Evolutionary conservation across 2,797 vertebrate genomes (phyloP).

Genomic region (Champsocephalus esox): DNA sequence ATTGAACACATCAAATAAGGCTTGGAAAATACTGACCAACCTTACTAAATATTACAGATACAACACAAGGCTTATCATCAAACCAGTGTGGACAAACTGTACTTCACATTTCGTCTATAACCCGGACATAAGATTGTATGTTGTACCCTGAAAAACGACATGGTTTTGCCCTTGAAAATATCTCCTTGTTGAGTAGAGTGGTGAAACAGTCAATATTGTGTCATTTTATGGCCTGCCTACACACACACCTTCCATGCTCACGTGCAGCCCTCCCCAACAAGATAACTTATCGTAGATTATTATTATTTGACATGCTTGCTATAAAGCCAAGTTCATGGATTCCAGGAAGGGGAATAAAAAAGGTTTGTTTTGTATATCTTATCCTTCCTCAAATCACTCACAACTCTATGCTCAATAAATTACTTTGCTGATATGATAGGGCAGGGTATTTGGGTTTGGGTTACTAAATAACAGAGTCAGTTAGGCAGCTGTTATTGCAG

Average conservation of each 20-base stretch:
- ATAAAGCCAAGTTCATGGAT: conserved; percentile 19
- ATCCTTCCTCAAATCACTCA: conserved; percentile 48
- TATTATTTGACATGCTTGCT: conserved; percentile 39
- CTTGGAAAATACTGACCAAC: neutral
- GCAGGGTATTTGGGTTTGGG: conserved; percentile 66
- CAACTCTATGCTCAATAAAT: conserved; percentile 53
- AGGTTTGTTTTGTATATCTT: conserved; percentile 14
- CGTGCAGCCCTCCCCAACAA: conserved; percentile 7
- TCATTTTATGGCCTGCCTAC: conserved; percentile 45
- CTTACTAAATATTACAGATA: neutral
- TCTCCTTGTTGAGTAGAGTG: conserved; percentile 11
- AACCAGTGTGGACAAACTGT: neutral
- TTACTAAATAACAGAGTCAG: conserved; percentile 76
- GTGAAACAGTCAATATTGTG: conserved; percentile 47
- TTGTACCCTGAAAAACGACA: conserved; percentile 9
- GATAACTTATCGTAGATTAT: conserved; percentile 11
- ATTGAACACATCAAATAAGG: neutral
- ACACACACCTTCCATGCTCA: conserved; percentile 28
- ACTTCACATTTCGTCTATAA: neutral
- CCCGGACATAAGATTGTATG: neutral
- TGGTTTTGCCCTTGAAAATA: conserved; percentile 21
- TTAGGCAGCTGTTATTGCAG: conserved; percentile 38
- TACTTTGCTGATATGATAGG: conserved; percentile 68
- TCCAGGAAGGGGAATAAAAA: conserved; percentile 52
- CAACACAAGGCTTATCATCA: neutral